Conservation (phyloP, 2,113 vertebrate species). For the Sorex araneus region DNA sequence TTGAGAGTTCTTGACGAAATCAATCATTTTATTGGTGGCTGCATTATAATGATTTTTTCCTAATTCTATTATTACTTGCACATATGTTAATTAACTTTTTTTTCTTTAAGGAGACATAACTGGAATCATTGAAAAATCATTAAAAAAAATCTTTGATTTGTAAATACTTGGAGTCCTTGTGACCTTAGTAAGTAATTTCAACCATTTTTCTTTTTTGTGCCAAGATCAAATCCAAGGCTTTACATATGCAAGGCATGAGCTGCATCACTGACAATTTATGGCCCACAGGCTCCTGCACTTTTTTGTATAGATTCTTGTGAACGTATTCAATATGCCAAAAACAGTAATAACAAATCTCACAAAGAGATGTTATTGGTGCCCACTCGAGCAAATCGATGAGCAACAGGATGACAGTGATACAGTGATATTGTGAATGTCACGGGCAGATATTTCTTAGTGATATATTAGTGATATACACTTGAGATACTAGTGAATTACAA, state of each 20-base stretch:
- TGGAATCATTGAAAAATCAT: slow-evolving; percentile 21
- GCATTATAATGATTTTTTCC: slow-evolving; percentile 36
- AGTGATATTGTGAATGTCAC: slow-evolving; percentile 32
- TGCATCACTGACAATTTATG: no score
- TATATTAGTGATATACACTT: no score
- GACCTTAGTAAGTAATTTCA: slow-evolving; percentile 47
- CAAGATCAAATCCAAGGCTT: no score
- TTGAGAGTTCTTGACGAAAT: background rate
- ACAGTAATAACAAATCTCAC: no score
- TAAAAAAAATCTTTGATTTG: slow-evolving; percentile 53
- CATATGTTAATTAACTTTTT: background rate
- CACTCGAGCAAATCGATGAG: no score
- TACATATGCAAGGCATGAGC: no score
- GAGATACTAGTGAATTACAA: background rate
- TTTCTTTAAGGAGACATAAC: background rate
- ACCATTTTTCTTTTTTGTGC: background rate
- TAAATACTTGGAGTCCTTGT: slow-evolving; percentile 13
- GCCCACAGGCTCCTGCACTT: no score
- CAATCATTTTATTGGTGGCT: background rate
- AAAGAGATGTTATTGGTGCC: no score
- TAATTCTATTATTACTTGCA: background rate
- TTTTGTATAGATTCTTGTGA: background rate
- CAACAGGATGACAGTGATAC: no score
- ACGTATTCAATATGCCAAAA: no score
- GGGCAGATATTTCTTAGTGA: slow-evolving; percentile 36